phyloP scores from a whole-genome alignment of 2,888 invertebrate species.

The Synanthedon andrenaeformis region DNA sequence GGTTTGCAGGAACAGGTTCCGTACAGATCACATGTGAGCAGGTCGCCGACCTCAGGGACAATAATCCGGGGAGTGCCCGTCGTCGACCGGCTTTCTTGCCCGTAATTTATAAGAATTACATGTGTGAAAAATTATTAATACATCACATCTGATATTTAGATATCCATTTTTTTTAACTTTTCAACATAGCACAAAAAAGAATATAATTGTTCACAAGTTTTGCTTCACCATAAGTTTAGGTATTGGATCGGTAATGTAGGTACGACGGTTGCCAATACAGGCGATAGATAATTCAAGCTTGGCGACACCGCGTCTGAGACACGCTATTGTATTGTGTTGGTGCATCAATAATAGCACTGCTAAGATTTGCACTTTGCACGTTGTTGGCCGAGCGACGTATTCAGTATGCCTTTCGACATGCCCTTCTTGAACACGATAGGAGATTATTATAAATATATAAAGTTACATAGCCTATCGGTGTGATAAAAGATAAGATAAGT shows the following conservation, averaged over 20 bases:
- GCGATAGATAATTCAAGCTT: slow-evolving; percentile 31
- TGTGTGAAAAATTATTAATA: too few relatives aligned
- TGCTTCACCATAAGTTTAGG: neutral
- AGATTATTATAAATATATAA: too few relatives aligned
- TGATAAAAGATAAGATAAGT: too few relatives aligned
- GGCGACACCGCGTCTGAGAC: slow-evolving; percentile 58
- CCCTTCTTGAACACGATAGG: neutral
- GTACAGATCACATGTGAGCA: slow-evolving; percentile 50
- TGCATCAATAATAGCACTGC: slow-evolving; percentile 41
- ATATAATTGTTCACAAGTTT: neutral
- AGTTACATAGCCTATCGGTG: too few relatives aligned
- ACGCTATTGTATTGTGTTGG: slow-evolving; percentile 36
- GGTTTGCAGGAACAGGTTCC: slow-evolving; percentile 58
- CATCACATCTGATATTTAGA: too few relatives aligned
- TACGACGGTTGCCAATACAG: slow-evolving; percentile 35
- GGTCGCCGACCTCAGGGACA: slow-evolving; percentile 52
- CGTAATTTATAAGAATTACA: slow-evolving; percentile 15
- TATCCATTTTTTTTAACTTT: too few relatives aligned
- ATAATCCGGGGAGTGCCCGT: slow-evolving; percentile 38
- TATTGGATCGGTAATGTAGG: neutral
- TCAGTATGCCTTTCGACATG: neutral
- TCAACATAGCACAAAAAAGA: too few relatives aligned
- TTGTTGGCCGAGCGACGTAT: slow-evolving; percentile 21
- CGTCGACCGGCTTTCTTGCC: slow-evolving; percentile 21
- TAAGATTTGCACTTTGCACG: slow-evolving; percentile 14